Conservation (phyloP, 2,888 invertebrate genomes). For the Caenorhabditis becei region DNA sequence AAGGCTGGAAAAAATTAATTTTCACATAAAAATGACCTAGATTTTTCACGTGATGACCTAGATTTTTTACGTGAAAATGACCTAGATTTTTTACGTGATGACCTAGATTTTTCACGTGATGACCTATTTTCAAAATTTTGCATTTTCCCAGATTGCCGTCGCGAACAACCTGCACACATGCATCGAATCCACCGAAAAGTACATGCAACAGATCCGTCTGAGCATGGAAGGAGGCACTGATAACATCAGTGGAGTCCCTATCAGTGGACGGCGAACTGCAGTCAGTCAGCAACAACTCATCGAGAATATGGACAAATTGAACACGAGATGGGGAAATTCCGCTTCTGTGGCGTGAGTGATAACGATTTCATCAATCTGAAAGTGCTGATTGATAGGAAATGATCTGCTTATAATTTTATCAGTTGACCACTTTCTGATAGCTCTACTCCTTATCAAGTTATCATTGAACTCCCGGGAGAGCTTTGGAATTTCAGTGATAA, state of each 20-base stretch:
- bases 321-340: slow-evolving; percentile 74
- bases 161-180: slow-evolving; percentile 96
- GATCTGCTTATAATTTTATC: too few species aligned
- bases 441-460: too few species aligned
- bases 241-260: neutral
- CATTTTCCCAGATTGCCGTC: slow-evolving; percentile 85
- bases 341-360: slow-evolving; percentile 69
- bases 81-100: too few species aligned
- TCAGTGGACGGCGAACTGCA: slow-evolving; percentile 37
- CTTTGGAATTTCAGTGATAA: too few species aligned
- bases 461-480: too few species aligned
- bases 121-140: slow-evolving; percentile 1
- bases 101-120: too few species aligned
- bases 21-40: too few species aligned
- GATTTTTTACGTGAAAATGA: too few species aligned
- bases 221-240: slow-evolving; percentile 64
- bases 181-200: slow-evolving; percentile 87
- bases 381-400: neutral
- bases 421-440: too few species aligned
- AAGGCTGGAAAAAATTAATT: too few species aligned
- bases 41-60: too few species aligned
- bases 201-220: slow-evolving; percentile 73
- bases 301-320: slow-evolving; percentile 78
- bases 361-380: neutral
- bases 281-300: slow-evolving; percentile 77